A percentile compares a stretch with the other conserved stretches of the same genome.
These are phyloP conservation scores for Camponotus floridanus DNA, from an alignment of 1,140 invertebrate species.

Conservation along the genomic window DNA sequence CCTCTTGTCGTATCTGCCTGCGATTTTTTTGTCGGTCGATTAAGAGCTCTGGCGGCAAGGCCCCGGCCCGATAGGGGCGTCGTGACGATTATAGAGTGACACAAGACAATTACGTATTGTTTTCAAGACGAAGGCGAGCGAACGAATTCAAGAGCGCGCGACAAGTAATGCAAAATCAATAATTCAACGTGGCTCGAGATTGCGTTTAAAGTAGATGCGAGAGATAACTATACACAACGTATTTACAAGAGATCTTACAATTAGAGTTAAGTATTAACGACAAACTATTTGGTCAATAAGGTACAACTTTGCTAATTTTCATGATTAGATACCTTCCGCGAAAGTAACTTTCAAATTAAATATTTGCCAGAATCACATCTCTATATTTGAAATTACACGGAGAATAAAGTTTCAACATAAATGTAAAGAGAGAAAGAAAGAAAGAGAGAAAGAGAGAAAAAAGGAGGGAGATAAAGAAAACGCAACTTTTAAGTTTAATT, in stretches of 20 bases:
- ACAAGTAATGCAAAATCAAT: neutral
- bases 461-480: neutral
- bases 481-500: neutral
- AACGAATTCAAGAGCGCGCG: slow-evolving; percentile 21
- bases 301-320: neutral
- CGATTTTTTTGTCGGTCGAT: slow-evolving; percentile 55
- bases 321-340: neutral
- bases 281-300: neutral
- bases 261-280: slow-evolving; percentile 5
- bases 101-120: slow-evolving; percentile 49
- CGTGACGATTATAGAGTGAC: slow-evolving; percentile 31
- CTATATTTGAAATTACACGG: neutral
- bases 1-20: neutral
- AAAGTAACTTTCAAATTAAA: slow-evolving; percentile 4
- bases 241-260: neutral
- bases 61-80: slow-evolving; percentile 19
- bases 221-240: neutral
- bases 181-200: neutral
- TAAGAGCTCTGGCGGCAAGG: slow-evolving; percentile 54
- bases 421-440: too few species aligned
- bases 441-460: too few species aligned
- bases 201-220: neutral
- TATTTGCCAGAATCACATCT: neutral
- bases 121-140: slow-evolving; percentile 23
- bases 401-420: slow-evolving; percentile 5